These are phyloP conservation scores for Datnioides undecimradiatus DNA, from an alignment of 2,113 vertebrate genomes.

Conservation along the genomic window DNA sequence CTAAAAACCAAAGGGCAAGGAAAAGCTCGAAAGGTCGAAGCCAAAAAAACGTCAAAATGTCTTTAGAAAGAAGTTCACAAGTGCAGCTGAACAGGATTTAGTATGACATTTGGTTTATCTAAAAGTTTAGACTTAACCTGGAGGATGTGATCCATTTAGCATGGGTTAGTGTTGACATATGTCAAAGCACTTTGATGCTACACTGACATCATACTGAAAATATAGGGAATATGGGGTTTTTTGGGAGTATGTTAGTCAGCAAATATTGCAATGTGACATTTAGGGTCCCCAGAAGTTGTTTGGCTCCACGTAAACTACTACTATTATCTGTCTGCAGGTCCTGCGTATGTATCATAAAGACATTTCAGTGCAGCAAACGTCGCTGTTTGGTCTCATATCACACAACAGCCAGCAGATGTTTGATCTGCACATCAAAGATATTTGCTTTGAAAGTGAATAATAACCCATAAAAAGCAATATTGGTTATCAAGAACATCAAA, in stretches of 20 bases:
- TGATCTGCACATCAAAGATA: background rate
- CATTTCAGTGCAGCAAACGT: background rate
- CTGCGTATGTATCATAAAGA: background rate
- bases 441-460: constrained; percentile 2
- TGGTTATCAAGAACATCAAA: background rate
- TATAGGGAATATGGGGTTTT: background rate
- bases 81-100: background rate
- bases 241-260: background rate
- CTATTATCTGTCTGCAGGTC: background rate
- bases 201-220: background rate
- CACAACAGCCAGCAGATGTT: background rate
- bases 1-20: background rate
- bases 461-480: background rate
- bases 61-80: background rate
- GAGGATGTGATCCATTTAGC: background rate
- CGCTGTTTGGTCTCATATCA: background rate
- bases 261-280: background rate
- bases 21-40: background rate
- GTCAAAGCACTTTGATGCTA: background rate
- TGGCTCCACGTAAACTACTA: background rate
- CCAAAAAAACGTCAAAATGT: background rate
- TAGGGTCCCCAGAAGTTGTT: background rate
- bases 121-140: background rate
- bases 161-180: too few species aligned
- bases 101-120: background rate